These are phyloP conservation scores for Drosophila simulans DNA, from an alignment of 1,140 invertebrate genomes.

Conservation along the genomic window DNA sequence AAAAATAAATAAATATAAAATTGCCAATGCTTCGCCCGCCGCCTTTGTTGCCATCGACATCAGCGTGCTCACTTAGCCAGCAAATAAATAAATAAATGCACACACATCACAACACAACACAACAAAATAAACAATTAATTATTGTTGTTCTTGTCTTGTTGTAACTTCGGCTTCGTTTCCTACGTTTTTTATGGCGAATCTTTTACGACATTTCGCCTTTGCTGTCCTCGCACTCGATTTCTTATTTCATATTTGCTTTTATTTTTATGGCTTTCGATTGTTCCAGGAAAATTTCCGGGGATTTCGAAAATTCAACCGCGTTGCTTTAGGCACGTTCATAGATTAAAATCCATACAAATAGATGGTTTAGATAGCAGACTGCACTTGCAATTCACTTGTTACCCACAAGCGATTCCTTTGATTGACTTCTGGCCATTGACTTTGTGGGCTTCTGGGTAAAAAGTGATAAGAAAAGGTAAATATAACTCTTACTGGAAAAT, in stretches of 20 bases:
- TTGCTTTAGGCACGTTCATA: constrained; percentile 1
- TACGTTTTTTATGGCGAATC: constrained; percentile 61
- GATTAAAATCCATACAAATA: constrained; percentile 26
- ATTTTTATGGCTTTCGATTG: constrained; percentile 49
- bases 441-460: neutral
- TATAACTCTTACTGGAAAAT: neutral
- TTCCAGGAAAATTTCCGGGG: constrained; percentile 37
- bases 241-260: constrained; percentile 17
- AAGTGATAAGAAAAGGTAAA: constrained; percentile 17
- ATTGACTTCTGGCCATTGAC: neutral
- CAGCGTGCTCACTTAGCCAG: constrained; percentile 32
- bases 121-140: constrained; percentile 49
- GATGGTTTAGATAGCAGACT: constrained; percentile 14
- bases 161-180: constrained; percentile 7
- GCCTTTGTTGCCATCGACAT: constrained; percentile 8
- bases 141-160: constrained; percentile 40
- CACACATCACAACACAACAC: neutral
- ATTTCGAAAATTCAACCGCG: constrained; percentile 39
- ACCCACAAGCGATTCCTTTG: constrained; percentile 16
- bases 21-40: constrained; percentile 33
- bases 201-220: constrained; percentile 50
- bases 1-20: constrained; percentile 76
- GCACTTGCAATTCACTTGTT: constrained; percentile 34
- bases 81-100: constrained; percentile 56
- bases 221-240: constrained; percentile 21